A percentile compares a stretch with the other conserved stretches of the same genome.
phyloP scores from a whole-genome alignment of 2,113 vertebrate genomes.

The Rhynchomys soricoides region DNA sequence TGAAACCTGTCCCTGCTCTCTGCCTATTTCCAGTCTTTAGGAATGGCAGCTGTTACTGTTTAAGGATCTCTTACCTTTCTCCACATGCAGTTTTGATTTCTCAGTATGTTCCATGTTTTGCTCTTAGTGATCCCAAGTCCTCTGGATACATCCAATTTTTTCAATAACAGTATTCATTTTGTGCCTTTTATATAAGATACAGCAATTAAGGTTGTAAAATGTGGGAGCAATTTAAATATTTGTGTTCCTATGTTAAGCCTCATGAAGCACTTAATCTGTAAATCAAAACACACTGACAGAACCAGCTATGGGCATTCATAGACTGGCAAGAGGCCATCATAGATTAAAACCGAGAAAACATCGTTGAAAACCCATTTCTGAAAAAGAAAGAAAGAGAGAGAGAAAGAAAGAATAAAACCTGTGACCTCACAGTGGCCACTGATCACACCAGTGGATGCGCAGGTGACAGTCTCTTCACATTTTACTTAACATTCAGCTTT shows the following conservation, averaged over 20 bases:
- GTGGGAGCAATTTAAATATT: slow-evolving; percentile 82
- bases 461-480: no score
- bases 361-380: neutral
- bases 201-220: slow-evolving; percentile 73
- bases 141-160: slow-evolving; percentile 31
- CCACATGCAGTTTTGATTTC: slow-evolving; percentile 49
- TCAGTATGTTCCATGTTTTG: slow-evolving; percentile 80
- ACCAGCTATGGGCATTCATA: slow-evolving; percentile 49
- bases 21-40: neutral
- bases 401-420: neutral
- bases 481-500: neutral
- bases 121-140: slow-evolving; percentile 38
- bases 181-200: slow-evolving; percentile 84
- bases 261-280: slow-evolving; percentile 64
- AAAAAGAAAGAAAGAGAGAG: neutral
- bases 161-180: slow-evolving; percentile 54
- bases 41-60: neutral
- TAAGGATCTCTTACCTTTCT: slow-evolving; percentile 77
- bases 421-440: neutral
- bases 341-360: neutral
- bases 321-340: neutral
- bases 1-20: neutral
- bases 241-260: slow-evolving; percentile 83
- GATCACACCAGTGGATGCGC: neutral
- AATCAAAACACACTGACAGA: slow-evolving; percentile 58